Conservation (phyloP, 2,888 invertebrate genomes). For the Dugesia japonica region DNA sequence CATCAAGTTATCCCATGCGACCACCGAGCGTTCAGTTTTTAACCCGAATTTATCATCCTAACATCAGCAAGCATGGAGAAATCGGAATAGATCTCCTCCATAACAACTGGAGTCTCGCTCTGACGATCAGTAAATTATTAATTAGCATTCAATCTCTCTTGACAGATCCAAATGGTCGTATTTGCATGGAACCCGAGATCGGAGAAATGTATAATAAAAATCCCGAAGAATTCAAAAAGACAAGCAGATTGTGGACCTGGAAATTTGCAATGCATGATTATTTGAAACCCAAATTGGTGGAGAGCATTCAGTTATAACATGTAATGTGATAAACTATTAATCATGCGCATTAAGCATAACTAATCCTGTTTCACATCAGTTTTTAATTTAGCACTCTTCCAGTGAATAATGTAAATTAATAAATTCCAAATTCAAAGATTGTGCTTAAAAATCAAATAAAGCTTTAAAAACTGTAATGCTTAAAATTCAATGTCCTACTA, state of each 20-base stretch:
- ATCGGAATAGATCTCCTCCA: conserved; percentile 84
- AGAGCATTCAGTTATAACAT: not conserved
- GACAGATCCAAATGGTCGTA: conserved; percentile 66
- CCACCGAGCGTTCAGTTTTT: conserved; percentile 78
- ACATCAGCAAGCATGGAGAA: conserved; percentile 80
- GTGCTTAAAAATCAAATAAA: too few species aligned
- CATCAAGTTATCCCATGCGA: conserved; percentile 65
- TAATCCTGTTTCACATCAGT: not conserved
- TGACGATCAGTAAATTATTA: conserved; percentile 64
- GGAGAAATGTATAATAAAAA: conserved; percentile 64
- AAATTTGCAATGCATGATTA: conserved; percentile 55
- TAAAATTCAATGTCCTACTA: too few species aligned
- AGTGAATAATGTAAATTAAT: not conserved
- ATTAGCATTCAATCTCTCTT: conserved; percentile 47
- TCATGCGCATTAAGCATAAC: not conserved
- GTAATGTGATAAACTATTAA: not conserved
- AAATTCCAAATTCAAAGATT: too few species aligned
- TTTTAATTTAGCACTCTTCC: not conserved
- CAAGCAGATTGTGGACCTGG: conserved; percentile 75
- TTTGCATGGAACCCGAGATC: conserved; percentile 73
- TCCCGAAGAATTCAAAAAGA: conserved; percentile 59
- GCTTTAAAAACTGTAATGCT: too few species aligned
- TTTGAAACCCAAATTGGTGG: not conserved
- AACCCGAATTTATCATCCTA: conserved; percentile 72
- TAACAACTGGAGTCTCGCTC: conserved; percentile 83